These are phyloP conservation scores for Synanthedon vespiformis DNA, from an alignment of 2,888 invertebrate species.

Conservation along the genomic window DNA sequence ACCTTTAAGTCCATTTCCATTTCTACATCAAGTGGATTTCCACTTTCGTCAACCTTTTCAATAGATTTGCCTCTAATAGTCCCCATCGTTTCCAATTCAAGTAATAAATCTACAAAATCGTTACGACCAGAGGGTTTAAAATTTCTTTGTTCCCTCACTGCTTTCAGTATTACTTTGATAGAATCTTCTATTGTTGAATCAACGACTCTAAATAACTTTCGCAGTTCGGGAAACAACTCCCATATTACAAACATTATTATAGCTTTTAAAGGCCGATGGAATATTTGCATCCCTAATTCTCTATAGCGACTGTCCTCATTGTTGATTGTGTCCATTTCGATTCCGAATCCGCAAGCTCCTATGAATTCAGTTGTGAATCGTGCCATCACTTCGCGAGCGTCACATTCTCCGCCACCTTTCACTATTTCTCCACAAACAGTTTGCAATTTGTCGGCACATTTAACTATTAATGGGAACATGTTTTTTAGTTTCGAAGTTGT, in stretches of 20 bases:
- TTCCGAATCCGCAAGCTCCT: conserved; percentile 40
- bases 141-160: conserved; percentile 7
- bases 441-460: conserved; percentile 38
- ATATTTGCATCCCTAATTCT: conserved; percentile 11
- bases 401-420: conserved; percentile 17
- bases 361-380: conserved; percentile 42
- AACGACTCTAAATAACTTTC: not conserved
- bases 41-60: conserved; percentile 5
- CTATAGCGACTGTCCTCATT: conserved; percentile 30
- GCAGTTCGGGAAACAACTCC: conserved; percentile 2
- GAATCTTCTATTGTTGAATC: conserved; percentile 9
- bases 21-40: conserved; percentile 5
- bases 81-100: conserved; percentile 14
- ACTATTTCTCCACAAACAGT: conserved; percentile 9
- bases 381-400: conserved; percentile 31
- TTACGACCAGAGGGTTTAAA: conserved; percentile 17
- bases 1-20: conserved; percentile 7
- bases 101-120: conserved; percentile 37
- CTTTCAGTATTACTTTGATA: conserved; percentile 1
- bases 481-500: conserved; percentile 42
- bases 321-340: conserved; percentile 31
- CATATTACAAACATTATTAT: not conserved
- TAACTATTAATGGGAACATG: conserved; percentile 48
- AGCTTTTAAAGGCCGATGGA: not conserved
- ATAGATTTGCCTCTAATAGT: conserved; percentile 7